These are phyloP conservation scores for Scomberomorus guttatus DNA, from an alignment of 2,797 vertebrate genomes.

Conservation along the genomic window DNA sequence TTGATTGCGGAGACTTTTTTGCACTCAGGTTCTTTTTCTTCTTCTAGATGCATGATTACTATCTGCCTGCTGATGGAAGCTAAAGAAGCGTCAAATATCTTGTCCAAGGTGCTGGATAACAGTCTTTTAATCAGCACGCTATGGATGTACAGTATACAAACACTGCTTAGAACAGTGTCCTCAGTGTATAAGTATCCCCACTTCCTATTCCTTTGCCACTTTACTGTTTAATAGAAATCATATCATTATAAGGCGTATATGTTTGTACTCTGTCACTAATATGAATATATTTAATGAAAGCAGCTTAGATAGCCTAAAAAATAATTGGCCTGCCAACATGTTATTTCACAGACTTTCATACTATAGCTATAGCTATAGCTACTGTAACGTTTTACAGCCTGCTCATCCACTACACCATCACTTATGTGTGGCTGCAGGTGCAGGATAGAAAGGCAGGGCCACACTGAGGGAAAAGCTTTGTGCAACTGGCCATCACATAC, in stretches of 20 bases:
- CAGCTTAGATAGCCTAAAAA: neutral
- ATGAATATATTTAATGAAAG: neutral
- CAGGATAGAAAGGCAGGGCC: no score
- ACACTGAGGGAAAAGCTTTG: no score
- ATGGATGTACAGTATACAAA: neutral
- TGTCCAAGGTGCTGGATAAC: neutral
- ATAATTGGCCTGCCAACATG: conserved; percentile 5
- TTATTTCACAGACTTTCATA: neutral
- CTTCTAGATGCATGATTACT: neutral
- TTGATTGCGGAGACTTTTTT: conserved; percentile 8
- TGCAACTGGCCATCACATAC: no score
- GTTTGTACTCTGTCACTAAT: neutral
- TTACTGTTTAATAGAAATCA: neutral
- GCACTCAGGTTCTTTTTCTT: neutral
- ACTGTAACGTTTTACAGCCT: no score
- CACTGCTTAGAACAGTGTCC: neutral
- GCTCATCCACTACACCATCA: neutral
- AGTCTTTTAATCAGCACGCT: conserved; percentile 2
- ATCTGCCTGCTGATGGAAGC: conserved; percentile 1
- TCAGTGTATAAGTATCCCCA: neutral
- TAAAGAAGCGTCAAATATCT: neutral
- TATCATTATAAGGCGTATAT: neutral
- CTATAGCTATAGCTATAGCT: neutral
- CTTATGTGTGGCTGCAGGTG: no score
- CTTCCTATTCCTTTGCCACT: neutral